phyloP scores from a whole-genome alignment of 2,888 invertebrate genomes.

The Troilus luridus region DNA sequence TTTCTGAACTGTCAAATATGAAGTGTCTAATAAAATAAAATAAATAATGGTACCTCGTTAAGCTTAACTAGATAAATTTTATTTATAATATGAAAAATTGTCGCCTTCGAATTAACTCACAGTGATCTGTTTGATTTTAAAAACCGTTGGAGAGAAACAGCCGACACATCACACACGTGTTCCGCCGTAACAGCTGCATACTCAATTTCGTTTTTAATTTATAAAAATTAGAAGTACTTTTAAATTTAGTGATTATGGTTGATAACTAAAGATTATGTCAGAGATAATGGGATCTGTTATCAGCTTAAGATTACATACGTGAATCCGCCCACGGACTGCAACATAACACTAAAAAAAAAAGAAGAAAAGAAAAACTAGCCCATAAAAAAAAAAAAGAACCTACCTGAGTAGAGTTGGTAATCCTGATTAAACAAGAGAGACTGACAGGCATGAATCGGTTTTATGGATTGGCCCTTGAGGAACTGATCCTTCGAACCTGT shows the following conservation, averaged over 20 bases:
- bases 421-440: not conserved
- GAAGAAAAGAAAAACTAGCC: not conserved
- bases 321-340: not conserved
- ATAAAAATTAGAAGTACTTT: not conserved
- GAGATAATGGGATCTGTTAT: not conserved
- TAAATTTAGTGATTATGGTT: not conserved
- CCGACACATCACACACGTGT: not conserved
- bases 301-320: not conserved
- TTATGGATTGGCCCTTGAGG: not conserved
- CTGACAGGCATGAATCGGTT: slow-evolving; percentile 31
- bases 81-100: not conserved
- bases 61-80: too few species aligned
- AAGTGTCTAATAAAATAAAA: too few species aligned
- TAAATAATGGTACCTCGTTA: too few species aligned
- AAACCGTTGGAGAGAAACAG: not conserved
- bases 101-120: not conserved
- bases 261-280: too few species aligned
- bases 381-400: not conserved
- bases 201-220: not conserved
- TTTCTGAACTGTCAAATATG: too few species aligned
- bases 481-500: not conserved
- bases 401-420: slow-evolving; percentile 12
- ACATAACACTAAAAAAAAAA: not conserved
- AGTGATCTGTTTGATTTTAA: not conserved
- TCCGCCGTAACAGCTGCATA: not conserved